Conservation (phyloP, 2,888 invertebrate genomes). For the Gymnoscelis rufifasciata region DNA sequence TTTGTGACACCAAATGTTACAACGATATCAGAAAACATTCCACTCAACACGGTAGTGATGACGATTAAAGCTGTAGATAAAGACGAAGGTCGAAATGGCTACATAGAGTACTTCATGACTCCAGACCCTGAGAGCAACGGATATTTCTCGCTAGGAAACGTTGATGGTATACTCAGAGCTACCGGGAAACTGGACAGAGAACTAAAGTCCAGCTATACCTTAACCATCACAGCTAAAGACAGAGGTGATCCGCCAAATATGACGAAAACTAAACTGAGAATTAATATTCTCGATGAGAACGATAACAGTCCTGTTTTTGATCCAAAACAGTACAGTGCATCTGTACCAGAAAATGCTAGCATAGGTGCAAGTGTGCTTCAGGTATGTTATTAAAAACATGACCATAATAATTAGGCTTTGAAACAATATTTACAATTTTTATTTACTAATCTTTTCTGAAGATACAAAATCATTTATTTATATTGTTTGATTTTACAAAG, state of each 20-base stretch:
- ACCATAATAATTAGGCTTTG: too few relatives aligned
- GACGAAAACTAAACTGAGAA: conserved; percentile 83
- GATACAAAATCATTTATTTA: too few relatives aligned
- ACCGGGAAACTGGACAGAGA: conserved; percentile 93
- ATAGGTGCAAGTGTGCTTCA: conserved; percentile 94
- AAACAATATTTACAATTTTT: too few relatives aligned
- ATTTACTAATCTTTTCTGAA: too few relatives aligned
- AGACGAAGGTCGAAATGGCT: conserved; percentile 94
- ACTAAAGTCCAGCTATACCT: conserved; percentile 84
- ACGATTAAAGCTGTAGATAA: conserved; percentile 92
- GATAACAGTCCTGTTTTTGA: conserved; percentile 94
- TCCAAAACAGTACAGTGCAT: conserved; percentile 92
- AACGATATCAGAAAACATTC: conserved; percentile 89
- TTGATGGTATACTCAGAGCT: conserved; percentile 92
- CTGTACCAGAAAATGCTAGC: conserved; percentile 95
- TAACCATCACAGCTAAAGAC: conserved; percentile 90
- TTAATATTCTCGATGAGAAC: conserved; percentile 91
- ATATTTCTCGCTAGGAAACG: conserved; percentile 89
- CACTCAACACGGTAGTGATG: conserved; percentile 91
- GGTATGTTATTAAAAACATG: conserved; percentile 62
- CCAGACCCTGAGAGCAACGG: conserved; percentile 82
- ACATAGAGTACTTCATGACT: conserved; percentile 90
- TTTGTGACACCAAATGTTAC: conserved; percentile 90
- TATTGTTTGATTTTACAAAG: too few relatives aligned
- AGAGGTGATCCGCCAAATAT: conserved; percentile 90